Evolutionary conservation across 2,113 vertebrate genomes (phyloP), one percentile per base, ranked within the genome.

Genomic region (Perca schrenkii): DNA sequence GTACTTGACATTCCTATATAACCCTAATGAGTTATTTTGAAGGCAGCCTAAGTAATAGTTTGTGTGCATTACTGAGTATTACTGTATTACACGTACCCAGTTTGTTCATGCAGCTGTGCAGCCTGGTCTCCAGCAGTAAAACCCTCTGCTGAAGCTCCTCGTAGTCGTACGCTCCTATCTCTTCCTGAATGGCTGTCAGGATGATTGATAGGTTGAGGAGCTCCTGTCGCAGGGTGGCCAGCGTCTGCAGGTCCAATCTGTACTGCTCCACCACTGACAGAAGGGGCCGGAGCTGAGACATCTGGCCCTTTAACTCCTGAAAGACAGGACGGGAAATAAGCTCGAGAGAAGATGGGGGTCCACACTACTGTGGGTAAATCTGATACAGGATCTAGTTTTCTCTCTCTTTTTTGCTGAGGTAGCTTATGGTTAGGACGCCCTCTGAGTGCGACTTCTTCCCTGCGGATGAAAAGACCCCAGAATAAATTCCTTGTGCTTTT

Each of bases 21-120:
- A 52, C 22, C 0, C 2, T 0, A 40, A 14, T 8, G n/a, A 58
- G 54, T 49, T 69, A 28, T 74, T 80, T 70, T n/a, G 16, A 75
- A 73, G 22, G 53, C 49, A 70, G 43, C 22, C 15, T 1, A 15
- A 43, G 22, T 65, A 11, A 61, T 13, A 58, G n/a, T 82, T 25
- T 36, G 14, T 34, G 25, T 49, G 28, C 8, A 17, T 50, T 31
- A 6, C 8, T 13, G 13, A 25, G 53, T 34, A n/a, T 40, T 13
- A 10, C 16, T 8, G 8, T 36, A 28, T 28, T 28, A 4, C n/a
- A 95, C 95, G 83, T 95, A 99, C 98, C 98, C 17, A 99, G 96
- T 86, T 97, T 98, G 93, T 97, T 98, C 97, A 98, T 97, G 94
- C 98, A 99, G 89, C 96, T 95, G 80, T 97, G 97, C 11, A 99